phyloP scores from a whole-genome alignment of 2,888 invertebrate species.

The Saturnia japonica region DNA sequence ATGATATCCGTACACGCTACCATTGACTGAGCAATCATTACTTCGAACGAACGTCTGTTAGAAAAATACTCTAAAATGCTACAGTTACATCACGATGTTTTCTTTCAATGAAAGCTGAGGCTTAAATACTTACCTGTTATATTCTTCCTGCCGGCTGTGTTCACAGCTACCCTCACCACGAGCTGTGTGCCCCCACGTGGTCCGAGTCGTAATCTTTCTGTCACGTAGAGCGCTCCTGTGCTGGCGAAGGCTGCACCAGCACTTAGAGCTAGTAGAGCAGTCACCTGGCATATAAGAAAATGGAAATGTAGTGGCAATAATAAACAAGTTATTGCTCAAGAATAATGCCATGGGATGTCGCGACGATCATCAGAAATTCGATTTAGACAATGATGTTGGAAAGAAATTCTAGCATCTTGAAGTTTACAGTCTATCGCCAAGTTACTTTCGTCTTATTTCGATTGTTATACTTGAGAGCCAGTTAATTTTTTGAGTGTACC shows the following conservation, averaged over 20 bases:
- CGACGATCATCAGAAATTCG: no score
- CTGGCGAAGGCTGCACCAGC: conserved; percentile 85
- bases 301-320: background rate
- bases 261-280: conserved; percentile 83
- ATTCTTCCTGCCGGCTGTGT: conserved; percentile 84
- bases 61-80: no score
- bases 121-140: conserved; percentile 79
- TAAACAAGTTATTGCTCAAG: background rate
- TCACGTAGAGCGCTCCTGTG: conserved; percentile 84
- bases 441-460: background rate
- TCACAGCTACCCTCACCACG: conserved; percentile 84
- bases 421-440: background rate
- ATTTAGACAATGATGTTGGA: background rate
- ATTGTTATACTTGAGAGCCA: background rate
- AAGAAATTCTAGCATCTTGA: background rate
- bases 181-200: conserved; percentile 85
- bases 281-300: conserved; percentile 71
- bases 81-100: no score
- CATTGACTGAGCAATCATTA: no score
- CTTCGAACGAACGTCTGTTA: no score
- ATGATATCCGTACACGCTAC: no score
- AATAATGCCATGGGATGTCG: no score
- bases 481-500: background rate
- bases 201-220: conserved; percentile 83
- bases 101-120: no score